Conservation (phyloP, 2,113 vertebrate genomes). For the Poecile atricapillus region DNA sequence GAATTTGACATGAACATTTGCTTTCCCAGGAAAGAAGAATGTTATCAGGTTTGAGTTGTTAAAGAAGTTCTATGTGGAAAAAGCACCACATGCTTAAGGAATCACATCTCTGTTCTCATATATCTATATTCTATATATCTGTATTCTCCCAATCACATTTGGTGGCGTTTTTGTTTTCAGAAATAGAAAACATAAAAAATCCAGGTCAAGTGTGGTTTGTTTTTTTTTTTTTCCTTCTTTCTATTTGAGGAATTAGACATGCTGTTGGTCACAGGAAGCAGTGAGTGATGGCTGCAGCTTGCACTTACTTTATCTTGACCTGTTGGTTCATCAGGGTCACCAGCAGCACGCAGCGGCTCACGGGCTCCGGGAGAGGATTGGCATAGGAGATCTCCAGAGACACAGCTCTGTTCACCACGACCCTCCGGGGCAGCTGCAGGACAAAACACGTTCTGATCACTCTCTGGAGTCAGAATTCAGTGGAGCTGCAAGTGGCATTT, state of each 20-base stretch:
- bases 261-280: neutral
- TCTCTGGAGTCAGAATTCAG: neutral
- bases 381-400: conserved; percentile 61
- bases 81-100: neutral
- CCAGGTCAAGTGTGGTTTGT: neutral
- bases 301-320: conserved; percentile 66
- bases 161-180: neutral
- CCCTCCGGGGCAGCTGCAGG: conserved; percentile 27
- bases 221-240: neutral
- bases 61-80: neutral
- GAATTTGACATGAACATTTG: neutral
- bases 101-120: neutral
- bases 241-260: neutral
- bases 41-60: neutral
- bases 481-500: neutral
- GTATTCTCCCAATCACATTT: too few species aligned
- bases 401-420: conserved; percentile 32
- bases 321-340: conserved; percentile 69
- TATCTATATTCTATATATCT: too few species aligned
- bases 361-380: conserved; percentile 62
- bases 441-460: neutral
- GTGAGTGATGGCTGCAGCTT: neutral
- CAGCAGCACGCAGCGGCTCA: conserved; percentile 60
- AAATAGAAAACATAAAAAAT: neutral
- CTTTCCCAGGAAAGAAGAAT: neutral